Evolutionary conservation across 2,888 invertebrate species (phyloP), one percentile per base, ranked within the genome.

Genomic region (Stenoptilia bipunctidactyla): DNA sequence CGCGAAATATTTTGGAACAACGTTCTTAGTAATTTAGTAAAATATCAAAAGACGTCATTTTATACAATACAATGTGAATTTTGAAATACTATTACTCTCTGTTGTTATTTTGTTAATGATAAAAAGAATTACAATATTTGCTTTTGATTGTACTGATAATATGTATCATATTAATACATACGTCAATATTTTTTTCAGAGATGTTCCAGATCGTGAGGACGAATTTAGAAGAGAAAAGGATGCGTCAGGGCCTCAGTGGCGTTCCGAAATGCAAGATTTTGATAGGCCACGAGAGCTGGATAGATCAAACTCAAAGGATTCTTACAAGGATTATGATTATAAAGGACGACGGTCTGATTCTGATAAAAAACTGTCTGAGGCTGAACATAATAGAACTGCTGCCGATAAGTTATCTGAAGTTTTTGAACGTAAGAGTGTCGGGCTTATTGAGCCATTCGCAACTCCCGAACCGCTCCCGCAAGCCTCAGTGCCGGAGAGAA

Each of bases 201-300:
- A 80, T 56, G 80, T 74, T 57, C 80, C 82, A 27, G 82, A 82
- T 45, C 74, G 82, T 34, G 82, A 83, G 56, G 82, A 83, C 58
- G 82, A 80, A 44, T 69, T 76, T 40, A 65, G 77, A 55, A 65
- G 79, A 53, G 79, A 79, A 10, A 80, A 79, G 57, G 80, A 83
- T 40, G 70, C 66, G 41, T 55, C 72, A 45, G 80, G 76, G 12
- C 79, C 73, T 40, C 82, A 80, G 43, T 83, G 82, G 82, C 67
- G 82, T 40, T 77, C 80, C 40, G 82, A 83, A 61, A 83, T 82
- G 82, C 82, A 82, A 55, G 82, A 83, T 53, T 80, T 79, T 50
- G 82, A 83, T 43, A 67, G 76, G 51, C 54, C 73, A 45, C 61
- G 79, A 30, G 82, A 83, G 37, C 54, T 82, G 42, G 83, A 85